phyloP scores from a whole-genome alignment of 2,888 invertebrate genomes.

The Ypsolopha sequella region DNA sequence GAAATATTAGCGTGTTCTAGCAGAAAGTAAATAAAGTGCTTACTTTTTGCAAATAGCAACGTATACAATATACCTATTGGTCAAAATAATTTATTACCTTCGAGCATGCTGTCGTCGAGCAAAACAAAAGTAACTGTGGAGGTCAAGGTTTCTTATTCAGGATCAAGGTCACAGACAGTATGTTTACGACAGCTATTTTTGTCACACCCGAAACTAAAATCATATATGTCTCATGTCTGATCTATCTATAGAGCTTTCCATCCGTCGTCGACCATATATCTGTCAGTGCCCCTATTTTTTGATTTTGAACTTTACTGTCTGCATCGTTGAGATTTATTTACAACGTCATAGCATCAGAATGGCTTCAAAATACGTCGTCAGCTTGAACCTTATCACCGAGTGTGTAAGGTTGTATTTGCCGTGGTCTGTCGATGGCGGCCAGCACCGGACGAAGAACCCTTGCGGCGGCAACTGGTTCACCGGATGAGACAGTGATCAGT shows the following conservation, averaged over 20 bases:
- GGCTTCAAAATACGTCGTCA: too few species aligned
- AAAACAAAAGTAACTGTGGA: too few species aligned
- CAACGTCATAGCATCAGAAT: too few species aligned
- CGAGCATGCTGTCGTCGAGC: too few species aligned
- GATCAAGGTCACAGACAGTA: conserved; percentile 7
- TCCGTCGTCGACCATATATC: conserved; percentile 10
- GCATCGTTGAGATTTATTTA: not conserved
- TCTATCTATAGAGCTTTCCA: conserved; percentile 29
- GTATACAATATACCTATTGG: too few species aligned
- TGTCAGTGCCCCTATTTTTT: not conserved
- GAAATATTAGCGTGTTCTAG: too few species aligned
- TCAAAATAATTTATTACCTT: too few species aligned
- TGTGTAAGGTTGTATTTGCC: not conserved
- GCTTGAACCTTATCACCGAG: not conserved
- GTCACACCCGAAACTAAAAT: conserved; percentile 28
- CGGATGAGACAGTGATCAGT: conserved; percentile 37
- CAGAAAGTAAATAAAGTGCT: too few species aligned
- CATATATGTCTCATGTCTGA: conserved; percentile 24
- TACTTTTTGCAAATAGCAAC: too few species aligned
- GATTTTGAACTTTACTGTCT: not conserved
- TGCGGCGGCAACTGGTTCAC: not conserved
- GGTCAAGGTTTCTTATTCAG: not conserved
- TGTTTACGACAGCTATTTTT: conserved; percentile 25
- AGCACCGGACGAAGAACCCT: not conserved
- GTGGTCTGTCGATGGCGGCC: not conserved